Evolutionary conservation across 2,888 invertebrate species (phyloP).

Genomic region (Torymus aiolomorphi): DNA sequence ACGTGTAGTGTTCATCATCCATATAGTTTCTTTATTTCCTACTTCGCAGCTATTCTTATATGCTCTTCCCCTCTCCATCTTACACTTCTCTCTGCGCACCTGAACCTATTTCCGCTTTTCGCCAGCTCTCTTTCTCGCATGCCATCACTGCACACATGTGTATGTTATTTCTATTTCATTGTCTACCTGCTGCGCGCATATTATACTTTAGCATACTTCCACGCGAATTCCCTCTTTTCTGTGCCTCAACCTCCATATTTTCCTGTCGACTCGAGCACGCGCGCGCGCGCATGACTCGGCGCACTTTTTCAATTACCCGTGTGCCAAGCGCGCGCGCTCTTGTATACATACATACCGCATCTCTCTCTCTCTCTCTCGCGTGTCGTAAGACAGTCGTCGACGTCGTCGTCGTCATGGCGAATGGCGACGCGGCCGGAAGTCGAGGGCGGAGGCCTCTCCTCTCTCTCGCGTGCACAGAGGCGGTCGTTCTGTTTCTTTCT

Average conservation of each 20-base stretch:
- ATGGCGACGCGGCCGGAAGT: conserved; percentile 54
- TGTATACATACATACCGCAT: not conserved
- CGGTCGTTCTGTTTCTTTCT: conserved; percentile 31
- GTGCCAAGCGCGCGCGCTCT: not conserved
- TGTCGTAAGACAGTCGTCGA: conserved; percentile 29
- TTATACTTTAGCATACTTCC: conserved; percentile 26
- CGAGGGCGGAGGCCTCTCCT: conserved; percentile 57
- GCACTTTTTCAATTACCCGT: conserved; percentile 46
- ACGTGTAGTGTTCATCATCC: too few relatives aligned
- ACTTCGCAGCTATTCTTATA: too few relatives aligned
- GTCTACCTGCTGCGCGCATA: not conserved
- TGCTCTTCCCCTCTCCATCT: too few relatives aligned
- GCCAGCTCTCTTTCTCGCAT: too few relatives aligned
- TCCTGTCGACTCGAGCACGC: not conserved
- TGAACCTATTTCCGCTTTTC: too few relatives aligned
- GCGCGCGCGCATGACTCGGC: conserved; percentile 39
- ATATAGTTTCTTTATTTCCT: too few relatives aligned
- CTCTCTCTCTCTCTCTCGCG: too few relatives aligned
- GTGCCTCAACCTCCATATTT: conserved; percentile 2
- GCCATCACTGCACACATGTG: too few relatives aligned
- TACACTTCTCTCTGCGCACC: too few relatives aligned
- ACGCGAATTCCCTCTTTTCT: not conserved
- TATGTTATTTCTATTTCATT: too few relatives aligned
- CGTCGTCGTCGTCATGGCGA: not conserved
- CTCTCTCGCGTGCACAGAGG: conserved; percentile 40